These are phyloP conservation scores for Leptoteleia sp. DNA, from an alignment of 1,140 invertebrate genomes.

Conservation along the genomic window DNA sequence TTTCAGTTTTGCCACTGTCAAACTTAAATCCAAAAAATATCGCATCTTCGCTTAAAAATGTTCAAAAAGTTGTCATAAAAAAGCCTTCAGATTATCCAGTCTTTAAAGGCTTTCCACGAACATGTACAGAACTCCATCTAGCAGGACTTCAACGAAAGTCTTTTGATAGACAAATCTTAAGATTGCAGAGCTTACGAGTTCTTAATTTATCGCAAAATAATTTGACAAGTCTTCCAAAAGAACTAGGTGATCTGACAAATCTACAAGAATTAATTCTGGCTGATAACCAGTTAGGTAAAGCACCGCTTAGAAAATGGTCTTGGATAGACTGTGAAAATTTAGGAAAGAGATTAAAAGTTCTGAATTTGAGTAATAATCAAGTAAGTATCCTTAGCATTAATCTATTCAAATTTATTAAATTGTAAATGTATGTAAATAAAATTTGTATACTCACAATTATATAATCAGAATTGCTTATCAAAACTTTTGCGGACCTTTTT, in stretches of 20 bases:
- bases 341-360: conserved; percentile 79
- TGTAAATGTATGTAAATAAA: conserved; percentile 3
- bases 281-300: conserved; percentile 85
- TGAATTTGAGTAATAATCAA: conserved; percentile 85
- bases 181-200: conserved; percentile 84
- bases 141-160: conserved; percentile 83
- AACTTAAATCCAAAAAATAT: conserved; percentile 81
- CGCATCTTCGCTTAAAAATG: conserved; percentile 77
- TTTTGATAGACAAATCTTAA: conserved; percentile 86
- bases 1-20: conserved; percentile 74
- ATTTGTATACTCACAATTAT: too few relatives aligned
- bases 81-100: conserved; percentile 85
- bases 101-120: conserved; percentile 85
- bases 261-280: conserved; percentile 87
- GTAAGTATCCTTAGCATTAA: conserved; percentile 73
- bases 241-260: conserved; percentile 85
- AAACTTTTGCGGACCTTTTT: conserved; percentile 28
- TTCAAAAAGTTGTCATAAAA: conserved; percentile 78
- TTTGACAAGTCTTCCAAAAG: conserved; percentile 86
- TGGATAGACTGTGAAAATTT: conserved; percentile 84
- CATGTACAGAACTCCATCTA: conserved; percentile 83
- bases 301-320: conserved; percentile 82
- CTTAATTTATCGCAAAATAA: conserved; percentile 90
- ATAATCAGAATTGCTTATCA: too few relatives aligned
- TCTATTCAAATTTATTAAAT: neutral